Evolutionary conservation across 2,888 invertebrate genomes (phyloP).

Genomic region (Nemapogon koenigi): DNA sequence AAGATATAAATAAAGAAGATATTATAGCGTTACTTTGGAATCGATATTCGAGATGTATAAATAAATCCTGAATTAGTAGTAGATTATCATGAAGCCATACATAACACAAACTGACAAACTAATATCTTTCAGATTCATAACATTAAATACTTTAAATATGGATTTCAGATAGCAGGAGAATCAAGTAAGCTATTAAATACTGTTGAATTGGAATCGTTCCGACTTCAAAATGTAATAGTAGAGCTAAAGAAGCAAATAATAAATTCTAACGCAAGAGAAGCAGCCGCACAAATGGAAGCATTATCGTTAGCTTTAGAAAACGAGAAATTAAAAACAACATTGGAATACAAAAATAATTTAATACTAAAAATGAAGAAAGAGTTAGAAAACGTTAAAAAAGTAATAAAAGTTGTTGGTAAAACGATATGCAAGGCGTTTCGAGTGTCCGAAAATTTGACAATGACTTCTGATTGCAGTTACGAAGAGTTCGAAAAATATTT

Average conservation of each 20-base stretch:
- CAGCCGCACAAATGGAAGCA: constrained; percentile 29
- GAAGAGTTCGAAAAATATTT: constrained; percentile 33
- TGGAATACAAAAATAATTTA: constrained; percentile 35
- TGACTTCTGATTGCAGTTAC: constrained; percentile 30
- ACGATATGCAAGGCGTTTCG: constrained; percentile 25
- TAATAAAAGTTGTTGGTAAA: constrained; percentile 35
- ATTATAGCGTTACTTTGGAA: too few relatives aligned
- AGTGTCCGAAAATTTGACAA: constrained; percentile 18
- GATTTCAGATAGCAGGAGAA: too few relatives aligned
- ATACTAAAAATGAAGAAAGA: constrained; percentile 36
- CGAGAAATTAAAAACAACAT: constrained; percentile 34
- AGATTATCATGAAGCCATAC: too few relatives aligned
- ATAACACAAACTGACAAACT: too few relatives aligned
- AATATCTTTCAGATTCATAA: too few relatives aligned
- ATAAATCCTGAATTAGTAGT: too few relatives aligned
- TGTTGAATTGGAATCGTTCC: not conserved
- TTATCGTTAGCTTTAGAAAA: constrained; percentile 37
- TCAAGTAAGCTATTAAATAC: too few relatives aligned
- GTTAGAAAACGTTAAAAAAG: constrained; percentile 29
- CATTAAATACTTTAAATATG: too few relatives aligned
- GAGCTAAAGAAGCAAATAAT: constrained; percentile 40
- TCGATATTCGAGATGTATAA: too few relatives aligned
- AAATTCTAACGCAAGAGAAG: constrained; percentile 27
- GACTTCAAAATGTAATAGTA: constrained; percentile 22
- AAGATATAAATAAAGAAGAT: not conserved